Percentiles rank a stretch among this genome's conserved stretches.
Evolutionary conservation across 1,140 invertebrate genomes (phyloP).

Genomic region (Nasonia vitripennis): DNA sequence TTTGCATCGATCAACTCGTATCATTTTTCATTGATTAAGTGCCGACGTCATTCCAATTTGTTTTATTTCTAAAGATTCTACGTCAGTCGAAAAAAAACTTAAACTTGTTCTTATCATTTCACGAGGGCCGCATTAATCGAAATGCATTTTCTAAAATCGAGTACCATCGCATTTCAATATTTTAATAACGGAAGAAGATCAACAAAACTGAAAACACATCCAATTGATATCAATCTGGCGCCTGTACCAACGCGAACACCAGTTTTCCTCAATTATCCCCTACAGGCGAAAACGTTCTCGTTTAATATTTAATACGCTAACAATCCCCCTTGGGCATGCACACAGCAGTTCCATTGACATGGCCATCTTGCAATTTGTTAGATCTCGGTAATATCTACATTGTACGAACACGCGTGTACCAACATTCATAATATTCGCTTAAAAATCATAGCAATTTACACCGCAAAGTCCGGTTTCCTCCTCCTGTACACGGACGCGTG

Average conservation of each 20-base stretch:
- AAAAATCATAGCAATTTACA: constrained; percentile 39
- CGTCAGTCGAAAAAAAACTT: not conserved
- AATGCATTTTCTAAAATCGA: not conserved
- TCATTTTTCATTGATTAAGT: no score
- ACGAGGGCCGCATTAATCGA: not conserved
- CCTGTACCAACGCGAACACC: not conserved
- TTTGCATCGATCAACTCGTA: no score
- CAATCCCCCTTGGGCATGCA: not conserved
- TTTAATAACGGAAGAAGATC: not conserved
- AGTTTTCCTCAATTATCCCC: not conserved
- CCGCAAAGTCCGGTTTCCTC: constrained; percentile 35
- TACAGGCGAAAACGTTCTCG: not conserved
- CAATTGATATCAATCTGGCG: not conserved
- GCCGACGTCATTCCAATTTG: no score
- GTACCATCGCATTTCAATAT: not conserved
- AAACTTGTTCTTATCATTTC: not conserved
- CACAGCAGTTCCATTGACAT: not conserved
- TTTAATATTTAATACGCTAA: no score
- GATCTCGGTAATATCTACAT: constrained; percentile 21
- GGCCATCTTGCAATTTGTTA: constrained; percentile 22
- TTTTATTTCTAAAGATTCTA: not conserved
- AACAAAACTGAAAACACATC: not conserved
- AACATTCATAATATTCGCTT: not conserved
- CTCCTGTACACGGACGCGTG: not conserved
- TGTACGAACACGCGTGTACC: not conserved